Base-by-base conservation (phyloP, 2,888 invertebrate genomes). In the Gari tellinella region DNA sequence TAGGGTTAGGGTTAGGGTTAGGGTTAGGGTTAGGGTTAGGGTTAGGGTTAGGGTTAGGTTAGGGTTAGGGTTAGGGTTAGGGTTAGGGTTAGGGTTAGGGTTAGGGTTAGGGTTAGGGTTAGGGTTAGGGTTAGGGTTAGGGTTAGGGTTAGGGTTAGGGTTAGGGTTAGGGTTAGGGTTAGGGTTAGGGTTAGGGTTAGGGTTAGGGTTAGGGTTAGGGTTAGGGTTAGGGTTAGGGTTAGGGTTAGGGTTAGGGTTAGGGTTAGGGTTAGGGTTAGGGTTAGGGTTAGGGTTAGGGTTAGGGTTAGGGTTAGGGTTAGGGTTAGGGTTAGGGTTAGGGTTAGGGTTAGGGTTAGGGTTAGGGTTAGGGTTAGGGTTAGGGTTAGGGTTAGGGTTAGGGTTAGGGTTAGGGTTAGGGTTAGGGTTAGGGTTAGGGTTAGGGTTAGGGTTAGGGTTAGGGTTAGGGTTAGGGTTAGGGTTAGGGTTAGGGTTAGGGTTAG, bases 101-200 rank as follows among this genome's bases (percentile, higher is more conserved):
- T 64, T 64, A 62, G 63, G 68, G 69, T 81, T 70, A 64, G 81
- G 57, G 77, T 75, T 76, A 69, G 77, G 77, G 76, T 61, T 75
- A 81, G 74, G 67, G 68, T 77, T 75, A 58, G 77, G 81, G 76
- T 74, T 77, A 72, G 76, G 80, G 75, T 75, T 78, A 73, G 76
- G 80, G 75, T 73, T 75, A 78, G 75, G 73, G 67, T 80, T 70
- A 67, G 80, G 73, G 73, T 80, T 70, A 74, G 65, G 69, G 61
- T 69, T 65, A 56, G 68, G 58, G 75, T 66, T 66, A 62, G 48
- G 72, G 73, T 67, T 70, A 68, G 58, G 77, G 80, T 67, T 79
- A 72, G 67, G 76, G 76, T 66, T 76, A 60, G 56, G 64, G 76
- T 65, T 58, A 46, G 46, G 63, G 63, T 53, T 63, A 55, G 57